phyloP scores from a whole-genome alignment of 2,113 vertebrate genomes.

The Pterocles orientalis region DNA sequence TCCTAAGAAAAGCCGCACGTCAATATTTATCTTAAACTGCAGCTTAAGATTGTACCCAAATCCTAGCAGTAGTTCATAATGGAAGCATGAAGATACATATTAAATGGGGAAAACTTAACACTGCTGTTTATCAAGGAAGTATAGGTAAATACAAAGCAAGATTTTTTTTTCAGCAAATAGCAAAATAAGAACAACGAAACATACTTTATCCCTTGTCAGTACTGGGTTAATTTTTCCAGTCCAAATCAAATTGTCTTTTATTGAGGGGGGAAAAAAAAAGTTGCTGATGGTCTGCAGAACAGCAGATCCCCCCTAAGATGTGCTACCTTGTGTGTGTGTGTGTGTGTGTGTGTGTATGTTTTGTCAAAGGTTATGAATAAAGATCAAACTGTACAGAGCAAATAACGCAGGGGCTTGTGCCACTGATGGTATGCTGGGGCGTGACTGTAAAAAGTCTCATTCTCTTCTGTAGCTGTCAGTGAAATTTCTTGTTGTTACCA shows the following conservation, averaged over 20 bases:
- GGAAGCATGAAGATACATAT: neutral
- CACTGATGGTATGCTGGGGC: neutral
- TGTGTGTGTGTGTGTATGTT: too few species aligned
- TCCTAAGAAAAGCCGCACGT: fast-evolving
- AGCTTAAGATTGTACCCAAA: neutral
- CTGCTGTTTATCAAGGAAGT: neutral
- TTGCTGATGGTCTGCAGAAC: neutral
- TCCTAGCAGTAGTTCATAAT: neutral
- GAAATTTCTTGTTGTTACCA: neutral
- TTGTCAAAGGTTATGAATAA: neutral
- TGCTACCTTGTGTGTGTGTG: neutral
- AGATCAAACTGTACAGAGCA: neutral
- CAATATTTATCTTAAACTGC: neutral
- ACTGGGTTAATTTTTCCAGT: neutral
- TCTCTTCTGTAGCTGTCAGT: neutral
- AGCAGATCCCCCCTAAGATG: fast-evolving
- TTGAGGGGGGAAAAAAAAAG: neutral
- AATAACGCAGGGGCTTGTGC: neutral
- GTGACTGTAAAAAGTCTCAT: neutral
- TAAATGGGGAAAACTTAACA: neutral
- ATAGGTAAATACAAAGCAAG: neutral
- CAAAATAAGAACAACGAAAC: neutral
- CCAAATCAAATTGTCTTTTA: neutral
- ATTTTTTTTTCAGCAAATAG: neutral
- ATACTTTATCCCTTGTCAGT: neutral